Conservation (phyloP, 2,113 vertebrate genomes). For the Coregonus clupeaformis region DNA sequence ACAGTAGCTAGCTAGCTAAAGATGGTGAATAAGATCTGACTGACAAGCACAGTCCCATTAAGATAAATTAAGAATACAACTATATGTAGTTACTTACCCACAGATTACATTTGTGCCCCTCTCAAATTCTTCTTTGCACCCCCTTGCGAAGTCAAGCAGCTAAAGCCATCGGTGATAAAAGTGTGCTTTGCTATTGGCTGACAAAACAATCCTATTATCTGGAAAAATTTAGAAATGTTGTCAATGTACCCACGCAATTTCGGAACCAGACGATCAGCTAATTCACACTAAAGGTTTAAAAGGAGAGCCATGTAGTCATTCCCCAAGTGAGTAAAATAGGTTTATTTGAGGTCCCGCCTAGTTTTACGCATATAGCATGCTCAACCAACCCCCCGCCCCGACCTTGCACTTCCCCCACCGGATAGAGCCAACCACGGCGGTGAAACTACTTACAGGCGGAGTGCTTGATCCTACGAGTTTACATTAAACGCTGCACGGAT, state of each 20-base stretch:
- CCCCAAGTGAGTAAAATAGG: background rate
- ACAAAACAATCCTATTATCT: background rate
- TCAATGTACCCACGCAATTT: background rate
- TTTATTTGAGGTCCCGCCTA: constrained; percentile 40
- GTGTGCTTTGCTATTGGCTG: background rate
- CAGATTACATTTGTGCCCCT: background rate
- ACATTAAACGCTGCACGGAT: no score
- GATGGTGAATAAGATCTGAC: no score
- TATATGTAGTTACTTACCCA: background rate
- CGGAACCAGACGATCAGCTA: background rate
- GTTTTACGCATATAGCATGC: background rate
- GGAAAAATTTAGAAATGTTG: background rate
- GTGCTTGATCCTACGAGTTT: background rate
- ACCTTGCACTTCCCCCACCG: constrained; percentile 9
- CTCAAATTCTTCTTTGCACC: background rate
- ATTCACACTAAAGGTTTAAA: background rate
- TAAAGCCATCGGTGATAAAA: no score
- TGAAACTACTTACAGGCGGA: background rate
- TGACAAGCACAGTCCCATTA: no score
- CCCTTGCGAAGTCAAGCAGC: background rate
- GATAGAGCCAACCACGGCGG: constrained; percentile 20
- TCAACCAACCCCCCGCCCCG: constrained; percentile 17
- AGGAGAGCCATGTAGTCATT: background rate
- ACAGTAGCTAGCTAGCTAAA: no score
- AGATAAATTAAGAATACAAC: background rate